These are phyloP conservation scores for Epinephelus malabaricus DNA, from an alignment of 2,797 vertebrate genomes.

Conservation along the genomic window DNA sequence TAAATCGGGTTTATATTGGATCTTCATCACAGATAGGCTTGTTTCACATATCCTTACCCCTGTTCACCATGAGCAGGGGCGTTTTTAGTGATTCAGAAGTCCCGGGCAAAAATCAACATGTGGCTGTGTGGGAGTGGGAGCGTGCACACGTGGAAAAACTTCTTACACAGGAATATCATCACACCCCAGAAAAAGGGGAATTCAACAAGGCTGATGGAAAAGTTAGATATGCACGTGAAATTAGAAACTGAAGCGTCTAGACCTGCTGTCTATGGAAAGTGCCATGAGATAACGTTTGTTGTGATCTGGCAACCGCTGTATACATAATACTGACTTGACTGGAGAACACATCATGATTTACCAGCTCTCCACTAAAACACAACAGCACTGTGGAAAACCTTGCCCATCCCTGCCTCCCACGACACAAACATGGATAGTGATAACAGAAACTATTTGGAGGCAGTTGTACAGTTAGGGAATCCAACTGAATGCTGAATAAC, in stretches of 20 bases:
- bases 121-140: conserved; percentile 41
- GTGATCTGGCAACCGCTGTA: too few relatives aligned
- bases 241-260: too few relatives aligned
- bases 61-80: background rate
- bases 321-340: too few relatives aligned
- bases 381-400: conserved; percentile 33
- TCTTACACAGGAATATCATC: conserved; percentile 35
- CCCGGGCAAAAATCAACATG: conserved; percentile 31
- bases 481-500: background rate
- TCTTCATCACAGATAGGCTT: background rate
- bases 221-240: conserved; percentile 16
- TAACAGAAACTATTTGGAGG: conserved; percentile 1
- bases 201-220: conserved; percentile 36
- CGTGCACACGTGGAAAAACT: conserved; percentile 57
- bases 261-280: too few relatives aligned
- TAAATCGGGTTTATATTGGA: background rate
- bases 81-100: conserved; percentile 28
- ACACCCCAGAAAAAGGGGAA: conserved; percentile 34
- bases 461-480: background rate
- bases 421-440: background rate
- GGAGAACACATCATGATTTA: conserved; percentile 22
- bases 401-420: background rate
- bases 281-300: too few relatives aligned
- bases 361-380: conserved; percentile 11
- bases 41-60: background rate